Percentiles rank a stretch among this genome's conserved stretches.
These are phyloP conservation scores for Rhinogobius similis DNA, from an alignment of 2,113 vertebrate species.

Conservation along the genomic window DNA sequence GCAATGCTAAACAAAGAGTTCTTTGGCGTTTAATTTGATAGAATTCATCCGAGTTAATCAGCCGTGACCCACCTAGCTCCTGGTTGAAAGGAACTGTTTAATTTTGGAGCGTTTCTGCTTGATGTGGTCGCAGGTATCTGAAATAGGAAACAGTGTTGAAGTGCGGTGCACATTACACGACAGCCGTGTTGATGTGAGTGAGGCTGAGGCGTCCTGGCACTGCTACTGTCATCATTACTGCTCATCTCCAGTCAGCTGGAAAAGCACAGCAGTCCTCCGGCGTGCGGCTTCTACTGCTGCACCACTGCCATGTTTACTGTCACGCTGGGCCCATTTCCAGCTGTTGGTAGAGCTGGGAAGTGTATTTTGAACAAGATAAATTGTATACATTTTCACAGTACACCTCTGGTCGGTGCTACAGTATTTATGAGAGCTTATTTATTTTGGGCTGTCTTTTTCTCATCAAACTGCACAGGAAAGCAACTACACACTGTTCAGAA, in stretches of 20 bases:
- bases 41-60: conserved; percentile 35
- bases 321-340: background rate
- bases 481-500: no score
- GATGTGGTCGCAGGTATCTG: conserved; percentile 23
- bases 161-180: conserved; percentile 15
- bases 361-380: no score
- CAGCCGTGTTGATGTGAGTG: background rate
- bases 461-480: no score
- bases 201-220: conserved; percentile 5
- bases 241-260: conserved; percentile 48
- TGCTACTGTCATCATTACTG: conserved; percentile 21
- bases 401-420: no score
- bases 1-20: conserved; percentile 24
- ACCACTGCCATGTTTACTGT: background rate
- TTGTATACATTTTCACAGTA: no score
- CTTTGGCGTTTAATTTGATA: conserved; percentile 32
- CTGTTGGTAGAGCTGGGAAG: background rate
- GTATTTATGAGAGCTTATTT: no score
- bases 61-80: conserved; percentile 15
- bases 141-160: conserved; percentile 10
- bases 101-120: background rate
- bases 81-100: background rate
- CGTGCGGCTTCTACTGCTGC: background rate
- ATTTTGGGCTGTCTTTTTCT: no score
- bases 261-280: conserved; percentile 53